Evolutionary conservation across 92 coral and sea anemone species (phyloP).

Genomic region (Epizoanthus stellaris): DNA sequence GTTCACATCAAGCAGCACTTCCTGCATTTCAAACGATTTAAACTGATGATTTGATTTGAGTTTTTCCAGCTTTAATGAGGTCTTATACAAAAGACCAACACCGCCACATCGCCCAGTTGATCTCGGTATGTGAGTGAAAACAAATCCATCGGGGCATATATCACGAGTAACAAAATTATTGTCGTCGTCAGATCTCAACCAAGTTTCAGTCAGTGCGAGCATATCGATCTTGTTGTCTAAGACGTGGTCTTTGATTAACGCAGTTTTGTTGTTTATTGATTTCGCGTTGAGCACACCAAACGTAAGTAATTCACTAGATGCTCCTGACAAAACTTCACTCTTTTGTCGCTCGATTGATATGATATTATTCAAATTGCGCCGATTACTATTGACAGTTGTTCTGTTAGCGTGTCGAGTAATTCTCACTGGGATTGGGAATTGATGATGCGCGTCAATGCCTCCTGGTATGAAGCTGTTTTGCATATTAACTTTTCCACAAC

Average conservation of each 20-base stretch:
- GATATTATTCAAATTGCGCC: constrained; percentile 24
- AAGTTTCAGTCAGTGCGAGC: constrained; percentile 61
- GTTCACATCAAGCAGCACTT: constrained; percentile 34
- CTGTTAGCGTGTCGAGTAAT: constrained; percentile 13
- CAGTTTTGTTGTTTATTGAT: constrained; percentile 37
- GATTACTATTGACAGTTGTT: constrained; percentile 7
- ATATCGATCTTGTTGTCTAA: constrained; percentile 53
- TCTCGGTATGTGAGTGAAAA: constrained; percentile 32
- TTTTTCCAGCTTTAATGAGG: constrained; percentile 3
- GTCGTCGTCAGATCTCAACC: constrained; percentile 53
- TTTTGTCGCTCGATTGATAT: constrained; percentile 24
- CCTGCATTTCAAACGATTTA: constrained; percentile 47
- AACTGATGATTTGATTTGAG: constrained; percentile 20
- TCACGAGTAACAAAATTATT: constrained; percentile 33
- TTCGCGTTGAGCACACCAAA: constrained; percentile 20
- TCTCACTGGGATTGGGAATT: constrained; percentile 18
- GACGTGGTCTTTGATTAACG: constrained; percentile 55
- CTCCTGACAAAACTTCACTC: constrained; percentile 19
- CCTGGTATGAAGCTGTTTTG: constrained; percentile 12
- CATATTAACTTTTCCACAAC: constrained; percentile 14
- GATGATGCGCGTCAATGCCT: constrained; percentile 5
- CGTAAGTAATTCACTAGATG: constrained; percentile 19
- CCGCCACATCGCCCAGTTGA: constrained; percentile 32
- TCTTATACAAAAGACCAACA: constrained; percentile 32
- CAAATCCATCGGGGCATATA: constrained; percentile 45